Evolutionary conservation across 2,797 vertebrate species (phyloP), one percentile per base, ranked within the genome.

Genomic region (Argyrosomus regius): DNA sequence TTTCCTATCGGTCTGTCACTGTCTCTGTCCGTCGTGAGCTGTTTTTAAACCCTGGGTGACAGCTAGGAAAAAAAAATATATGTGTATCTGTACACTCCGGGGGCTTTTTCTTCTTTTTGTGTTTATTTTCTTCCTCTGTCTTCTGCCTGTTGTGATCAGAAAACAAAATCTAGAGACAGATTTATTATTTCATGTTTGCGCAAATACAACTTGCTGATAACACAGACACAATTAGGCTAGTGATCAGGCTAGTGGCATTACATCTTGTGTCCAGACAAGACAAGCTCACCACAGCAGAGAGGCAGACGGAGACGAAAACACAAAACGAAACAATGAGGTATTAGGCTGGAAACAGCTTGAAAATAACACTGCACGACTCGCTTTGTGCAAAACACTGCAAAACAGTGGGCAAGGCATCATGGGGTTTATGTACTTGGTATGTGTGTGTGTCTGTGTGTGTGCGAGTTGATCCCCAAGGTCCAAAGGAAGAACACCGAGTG

Each of bases 21-120:
- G 78, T 77, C 81, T 83, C 58, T 31, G 64, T 88, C 89, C 73
- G 70, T 39, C 58, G 65, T 41, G 66, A 78, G 68, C 77, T 86
- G 82, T 80, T 88, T 88, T 80, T 86, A 28, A 89, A 91, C 72
- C 31, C 65, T 76, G 67, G 80, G 71, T 90, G 81, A 91, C 73
- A 86, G 81, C 71, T 72, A 87, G n/a, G 66, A 82, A 89, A 84
- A 80, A 39, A 39, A 74, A 56, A 79, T 75, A 7, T 70, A 45
- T 82, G 20, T 81, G 75, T 74, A 81, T 87, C 72, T 78, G 57
- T 64, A 59, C 62, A 28, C 86, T 75, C 53, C 31, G 66, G 75
- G 69, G 70, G 64, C 50, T 72, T 74, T 77, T 85, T 83, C 57
- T 72, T 68, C 53, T 53, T 74, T 59, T 78, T 49, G 7, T 62